Conservation (phyloP, 2,888 invertebrate species). For the Romanomermis culicivorax region DNA sequence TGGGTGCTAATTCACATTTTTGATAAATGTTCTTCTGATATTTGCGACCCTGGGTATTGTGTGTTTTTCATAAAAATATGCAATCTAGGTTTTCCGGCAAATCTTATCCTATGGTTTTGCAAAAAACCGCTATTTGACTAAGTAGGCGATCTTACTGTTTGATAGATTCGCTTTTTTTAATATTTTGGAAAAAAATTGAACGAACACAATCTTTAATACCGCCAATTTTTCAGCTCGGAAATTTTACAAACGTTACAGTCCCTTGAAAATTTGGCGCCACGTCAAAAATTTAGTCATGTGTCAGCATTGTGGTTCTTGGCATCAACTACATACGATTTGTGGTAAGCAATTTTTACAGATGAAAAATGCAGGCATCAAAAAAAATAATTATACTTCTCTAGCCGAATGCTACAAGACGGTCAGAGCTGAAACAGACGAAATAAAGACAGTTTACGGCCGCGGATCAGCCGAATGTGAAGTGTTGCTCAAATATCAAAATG, state of each 20-base stretch:
- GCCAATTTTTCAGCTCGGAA: background rate
- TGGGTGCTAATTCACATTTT: no score
- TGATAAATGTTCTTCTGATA: background rate
- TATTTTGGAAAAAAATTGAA: no score
- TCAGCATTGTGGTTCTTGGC: slow-evolving; percentile 29
- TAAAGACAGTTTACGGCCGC: background rate
- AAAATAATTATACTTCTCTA: background rate
- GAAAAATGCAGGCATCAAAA: no score
- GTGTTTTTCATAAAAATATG: no score
- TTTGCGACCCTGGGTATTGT: no score
- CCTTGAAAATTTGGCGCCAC: slow-evolving; percentile 12
- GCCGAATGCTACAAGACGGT: slow-evolving; percentile 1
- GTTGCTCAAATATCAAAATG: background rate
- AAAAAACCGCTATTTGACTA: no score
- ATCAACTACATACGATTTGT: slow-evolving; percentile 29
- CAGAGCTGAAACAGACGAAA: background rate
- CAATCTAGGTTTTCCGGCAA: no score
- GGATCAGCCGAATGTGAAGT: background rate
- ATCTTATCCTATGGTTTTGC: no score
- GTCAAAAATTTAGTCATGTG: slow-evolving; percentile 28
- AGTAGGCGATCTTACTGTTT: no score
- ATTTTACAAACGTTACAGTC: background rate
- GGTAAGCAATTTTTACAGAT: slow-evolving; percentile 15
- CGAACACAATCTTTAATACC: no score
- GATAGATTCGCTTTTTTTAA: no score